Percentiles rank a stretch among this genome's conserved stretches.
phyloP scores from a whole-genome alignment of 2,797 vertebrate species.

The Spinibarbus caldwelli region DNA sequence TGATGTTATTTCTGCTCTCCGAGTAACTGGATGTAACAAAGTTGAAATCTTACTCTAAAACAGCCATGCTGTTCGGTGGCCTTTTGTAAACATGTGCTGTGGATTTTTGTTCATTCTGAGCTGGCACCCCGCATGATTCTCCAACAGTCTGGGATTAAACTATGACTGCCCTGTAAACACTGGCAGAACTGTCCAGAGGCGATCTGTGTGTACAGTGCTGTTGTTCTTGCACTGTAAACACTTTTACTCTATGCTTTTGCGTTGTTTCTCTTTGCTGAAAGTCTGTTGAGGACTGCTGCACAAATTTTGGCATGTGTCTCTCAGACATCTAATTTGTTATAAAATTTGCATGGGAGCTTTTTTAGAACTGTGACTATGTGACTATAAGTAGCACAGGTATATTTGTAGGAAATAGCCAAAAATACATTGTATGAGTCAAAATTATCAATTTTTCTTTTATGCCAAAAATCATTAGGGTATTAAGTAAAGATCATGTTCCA shows the following conservation, averaged over 20 bases:
- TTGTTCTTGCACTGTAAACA: constrained; percentile 35
- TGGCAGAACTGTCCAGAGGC: constrained; percentile 26
- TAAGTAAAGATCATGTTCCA: no score
- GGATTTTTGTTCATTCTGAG: constrained; percentile 21
- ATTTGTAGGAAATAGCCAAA: no score
- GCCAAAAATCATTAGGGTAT: no score
- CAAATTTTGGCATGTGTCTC: background rate
- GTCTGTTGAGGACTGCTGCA: no score
- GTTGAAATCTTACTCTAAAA: constrained; percentile 13
- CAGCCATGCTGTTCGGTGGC: constrained; percentile 5
- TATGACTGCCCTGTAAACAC: constrained; percentile 33
- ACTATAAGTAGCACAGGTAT: no score
- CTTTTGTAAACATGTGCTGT: constrained; percentile 12
- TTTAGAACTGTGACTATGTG: no score
- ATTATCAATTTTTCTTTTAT: no score
- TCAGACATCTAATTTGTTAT: constrained; percentile 6
- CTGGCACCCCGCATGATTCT: constrained; percentile 29
- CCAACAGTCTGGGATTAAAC: constrained; percentile 20
- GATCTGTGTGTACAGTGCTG: constrained; percentile 17
- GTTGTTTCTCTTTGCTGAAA: background rate
- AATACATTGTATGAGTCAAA: no score
- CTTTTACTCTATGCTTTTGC: background rate
- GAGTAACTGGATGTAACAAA: background rate
- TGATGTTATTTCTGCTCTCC: background rate
- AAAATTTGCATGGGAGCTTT: constrained; percentile 4